These are phyloP conservation scores for Argopecten irradians DNA, from an alignment of 1,140 invertebrate genomes.

Conservation along the genomic window DNA sequence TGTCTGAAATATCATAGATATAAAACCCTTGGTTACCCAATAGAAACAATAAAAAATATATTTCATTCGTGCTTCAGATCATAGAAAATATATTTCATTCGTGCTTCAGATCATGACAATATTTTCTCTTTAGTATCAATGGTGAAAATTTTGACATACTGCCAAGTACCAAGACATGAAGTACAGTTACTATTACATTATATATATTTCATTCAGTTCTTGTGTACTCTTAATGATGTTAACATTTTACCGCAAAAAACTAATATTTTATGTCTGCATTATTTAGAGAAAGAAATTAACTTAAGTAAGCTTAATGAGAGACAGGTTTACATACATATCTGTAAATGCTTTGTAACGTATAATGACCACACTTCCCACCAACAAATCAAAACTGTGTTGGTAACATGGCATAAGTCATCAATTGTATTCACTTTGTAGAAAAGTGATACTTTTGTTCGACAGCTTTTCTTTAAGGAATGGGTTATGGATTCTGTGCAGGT, in stretches of 20 bases:
- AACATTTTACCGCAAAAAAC: background rate
- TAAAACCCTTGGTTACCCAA: background rate
- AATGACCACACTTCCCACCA: background rate
- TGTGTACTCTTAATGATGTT: background rate
- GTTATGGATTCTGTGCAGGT: constrained; percentile 8
- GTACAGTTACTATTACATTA: background rate
- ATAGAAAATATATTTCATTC: background rate
- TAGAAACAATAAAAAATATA: background rate
- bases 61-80: background rate
- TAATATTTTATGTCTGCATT: background rate
- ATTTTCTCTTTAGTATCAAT: background rate
- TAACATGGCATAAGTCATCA: background rate
- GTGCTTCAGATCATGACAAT: background rate
- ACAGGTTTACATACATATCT: background rate
- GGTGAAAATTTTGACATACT: background rate
- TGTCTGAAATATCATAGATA: too few relatives aligned
- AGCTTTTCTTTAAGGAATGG: background rate
- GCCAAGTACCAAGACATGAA: background rate
- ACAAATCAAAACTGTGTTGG: background rate
- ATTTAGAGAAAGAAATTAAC: background rate
- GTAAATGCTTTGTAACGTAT: background rate
- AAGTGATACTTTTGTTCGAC: constrained; percentile 1
- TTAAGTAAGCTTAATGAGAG: background rate
- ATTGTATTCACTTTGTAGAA: background rate
- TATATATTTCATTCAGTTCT: background rate